Percentiles rank a stretch among this genome's conserved stretches.
These are phyloP conservation scores for Coboldia fuscipes DNA, from an alignment of 1,140 invertebrate species.

Conservation along the genomic window DNA sequence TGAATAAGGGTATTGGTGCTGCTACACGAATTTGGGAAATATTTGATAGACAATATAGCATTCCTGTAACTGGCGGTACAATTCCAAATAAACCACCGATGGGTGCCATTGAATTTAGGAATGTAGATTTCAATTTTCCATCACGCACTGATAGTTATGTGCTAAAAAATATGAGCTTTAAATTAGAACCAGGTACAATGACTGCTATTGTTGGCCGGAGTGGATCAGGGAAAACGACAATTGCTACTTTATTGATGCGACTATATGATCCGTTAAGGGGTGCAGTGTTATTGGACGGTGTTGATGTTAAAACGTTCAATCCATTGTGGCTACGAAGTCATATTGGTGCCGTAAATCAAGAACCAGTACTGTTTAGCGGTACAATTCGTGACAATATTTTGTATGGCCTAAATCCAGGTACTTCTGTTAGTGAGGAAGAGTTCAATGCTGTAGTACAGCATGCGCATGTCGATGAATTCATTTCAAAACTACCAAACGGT, in stretches of 20 bases:
- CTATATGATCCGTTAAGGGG: constrained; percentile 63
- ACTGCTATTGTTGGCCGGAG: constrained; percentile 62
- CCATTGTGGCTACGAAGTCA: constrained; percentile 45
- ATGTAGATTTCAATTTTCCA: constrained; percentile 55
- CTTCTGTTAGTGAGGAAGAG: constrained; percentile 25
- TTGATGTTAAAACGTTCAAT: constrained; percentile 39
- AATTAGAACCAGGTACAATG: constrained; percentile 41
- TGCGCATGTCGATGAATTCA: constrained; percentile 70
- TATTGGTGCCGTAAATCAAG: constrained; percentile 64
- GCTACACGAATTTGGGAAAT: constrained; percentile 75
- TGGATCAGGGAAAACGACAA: constrained; percentile 70
- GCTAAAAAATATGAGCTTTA: constrained; percentile 44
- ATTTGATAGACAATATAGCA: constrained; percentile 54
- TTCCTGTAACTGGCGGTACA: constrained; percentile 38
- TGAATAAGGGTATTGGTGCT: constrained; percentile 85
- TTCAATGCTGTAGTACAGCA: constrained; percentile 35
- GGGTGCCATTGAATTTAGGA: constrained; percentile 44
- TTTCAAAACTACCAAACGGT: constrained; percentile 42
- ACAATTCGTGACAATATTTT: constrained; percentile 68
- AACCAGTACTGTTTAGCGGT: constrained; percentile 64
- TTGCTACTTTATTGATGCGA: constrained; percentile 50
- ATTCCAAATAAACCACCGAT: constrained; percentile 14
- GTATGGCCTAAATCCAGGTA: constrained; percentile 41
- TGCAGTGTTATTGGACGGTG: constrained; percentile 36
- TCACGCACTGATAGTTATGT: constrained; percentile 37